These are phyloP conservation scores for Phaethon lepturus DNA, from an alignment of 2,113 vertebrate genomes.

Conservation along the genomic window DNA sequence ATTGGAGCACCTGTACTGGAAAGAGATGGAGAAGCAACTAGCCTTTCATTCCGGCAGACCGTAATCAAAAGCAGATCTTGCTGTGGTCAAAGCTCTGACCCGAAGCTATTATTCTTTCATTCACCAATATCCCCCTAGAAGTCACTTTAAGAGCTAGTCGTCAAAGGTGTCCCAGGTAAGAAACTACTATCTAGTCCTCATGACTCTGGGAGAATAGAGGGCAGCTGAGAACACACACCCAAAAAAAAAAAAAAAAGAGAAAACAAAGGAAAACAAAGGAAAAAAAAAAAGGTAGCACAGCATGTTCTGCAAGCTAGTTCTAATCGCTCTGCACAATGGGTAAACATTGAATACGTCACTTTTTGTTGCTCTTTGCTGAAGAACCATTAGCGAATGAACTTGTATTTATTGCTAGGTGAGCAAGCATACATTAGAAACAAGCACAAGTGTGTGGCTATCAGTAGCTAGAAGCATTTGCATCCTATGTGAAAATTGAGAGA, in stretches of 20 bases:
- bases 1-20: background rate
- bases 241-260: background rate
- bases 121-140: background rate
- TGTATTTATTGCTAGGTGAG: background rate
- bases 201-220: background rate
- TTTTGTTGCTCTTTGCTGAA: slow-evolving; percentile 28
- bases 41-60: background rate
- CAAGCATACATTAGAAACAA: slow-evolving; percentile 21
- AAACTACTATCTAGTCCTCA: background rate
- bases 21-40: background rate
- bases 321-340: background rate
- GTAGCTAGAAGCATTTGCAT: background rate
- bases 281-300: background rate
- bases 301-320: background rate
- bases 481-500: background rate
- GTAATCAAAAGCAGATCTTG: background rate
- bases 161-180: background rate
- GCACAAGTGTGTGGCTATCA: background rate
- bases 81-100: background rate
- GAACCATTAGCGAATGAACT: slow-evolving; percentile 31
- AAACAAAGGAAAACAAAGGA: no score
- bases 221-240: background rate
- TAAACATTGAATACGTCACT: background rate
- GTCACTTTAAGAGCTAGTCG: background rate
- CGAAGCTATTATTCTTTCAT: background rate